These are phyloP conservation scores for Enteromius viviparus DNA, from an alignment of 2,797 vertebrate genomes.

Conservation along the genomic window DNA sequence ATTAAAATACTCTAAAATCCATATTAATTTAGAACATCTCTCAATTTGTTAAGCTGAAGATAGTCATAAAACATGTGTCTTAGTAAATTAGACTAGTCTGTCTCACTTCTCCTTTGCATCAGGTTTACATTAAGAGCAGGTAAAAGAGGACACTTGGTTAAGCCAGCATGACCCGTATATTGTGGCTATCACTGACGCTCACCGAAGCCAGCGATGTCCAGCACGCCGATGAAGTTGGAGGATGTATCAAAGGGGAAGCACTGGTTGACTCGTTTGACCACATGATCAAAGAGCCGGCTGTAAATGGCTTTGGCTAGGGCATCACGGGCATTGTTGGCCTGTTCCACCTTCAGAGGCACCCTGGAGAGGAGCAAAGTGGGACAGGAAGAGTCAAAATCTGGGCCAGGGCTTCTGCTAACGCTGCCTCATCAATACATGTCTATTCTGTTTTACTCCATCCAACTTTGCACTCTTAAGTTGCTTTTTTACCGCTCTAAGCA, in stretches of 20 bases:
- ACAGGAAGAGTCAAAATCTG: slow-evolving; percentile 68
- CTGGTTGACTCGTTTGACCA: slow-evolving; percentile 96
- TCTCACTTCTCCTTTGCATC: neutral
- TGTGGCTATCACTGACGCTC: slow-evolving; percentile 63
- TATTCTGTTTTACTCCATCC: slow-evolving; percentile 54
- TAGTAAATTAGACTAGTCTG: neutral
- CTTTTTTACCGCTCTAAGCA: slow-evolving; percentile 1
- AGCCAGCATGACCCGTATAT: too few relatives aligned
- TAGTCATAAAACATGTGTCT: neutral
- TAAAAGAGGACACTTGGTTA: neutral
- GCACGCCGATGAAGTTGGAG: slow-evolving; percentile 93
- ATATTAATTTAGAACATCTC: neutral
- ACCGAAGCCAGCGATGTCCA: slow-evolving; percentile 99
- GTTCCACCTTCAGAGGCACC: slow-evolving; percentile 98
- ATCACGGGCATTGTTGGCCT: slow-evolving; percentile 96
- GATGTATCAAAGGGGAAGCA: slow-evolving; percentile 96
- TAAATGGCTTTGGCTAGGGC: slow-evolving; percentile 97
- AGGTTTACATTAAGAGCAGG: neutral
- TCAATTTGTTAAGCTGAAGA: neutral
- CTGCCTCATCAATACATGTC: slow-evolving; percentile 59
- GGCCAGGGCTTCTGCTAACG: slow-evolving; percentile 59
- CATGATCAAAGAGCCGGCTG: slow-evolving; percentile 96
- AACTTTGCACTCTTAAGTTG: slow-evolving; percentile 48
- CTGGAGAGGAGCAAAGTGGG: slow-evolving; percentile 74
- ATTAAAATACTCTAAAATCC: neutral